These are phyloP conservation scores for Melanchra persicariae DNA, from an alignment of 2,888 invertebrate species.

Conservation along the genomic window DNA sequence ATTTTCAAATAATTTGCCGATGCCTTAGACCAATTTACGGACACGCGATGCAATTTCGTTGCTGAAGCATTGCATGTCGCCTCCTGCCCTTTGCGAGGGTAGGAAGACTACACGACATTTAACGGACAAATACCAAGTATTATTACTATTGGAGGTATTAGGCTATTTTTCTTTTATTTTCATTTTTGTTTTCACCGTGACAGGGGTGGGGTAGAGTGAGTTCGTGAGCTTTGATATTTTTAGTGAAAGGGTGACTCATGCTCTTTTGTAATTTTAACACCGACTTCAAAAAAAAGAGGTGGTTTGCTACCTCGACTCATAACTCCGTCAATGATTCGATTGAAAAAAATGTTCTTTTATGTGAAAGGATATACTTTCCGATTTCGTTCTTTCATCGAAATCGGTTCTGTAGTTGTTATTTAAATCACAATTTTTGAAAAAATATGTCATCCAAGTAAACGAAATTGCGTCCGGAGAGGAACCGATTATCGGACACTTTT, in stretches of 20 bases:
- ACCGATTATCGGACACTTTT: no score
- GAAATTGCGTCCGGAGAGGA: no score
- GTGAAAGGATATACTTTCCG: no score
- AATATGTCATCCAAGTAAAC: no score
- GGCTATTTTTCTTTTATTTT: conserved; percentile 56
- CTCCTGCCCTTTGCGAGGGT: conserved; percentile 75
- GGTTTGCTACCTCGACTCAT: no score
- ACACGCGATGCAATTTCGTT: conserved; percentile 80
- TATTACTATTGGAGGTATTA: conserved; percentile 67
- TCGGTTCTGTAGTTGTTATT: no score
- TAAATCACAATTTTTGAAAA: no score
- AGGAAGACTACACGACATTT: conserved; percentile 73
- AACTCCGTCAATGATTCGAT: no score
- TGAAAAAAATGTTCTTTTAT: no score
- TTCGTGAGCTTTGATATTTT: conserved; percentile 3
- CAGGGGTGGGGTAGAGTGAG: conserved; percentile 1
- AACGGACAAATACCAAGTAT: conserved; percentile 76
- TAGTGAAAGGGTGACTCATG: background rate
- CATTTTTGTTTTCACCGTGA: conserved; percentile 38
- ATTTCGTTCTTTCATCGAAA: no score
- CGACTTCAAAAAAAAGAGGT: no score
- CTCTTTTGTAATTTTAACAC: background rate
- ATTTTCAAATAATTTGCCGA: conserved; percentile 79
- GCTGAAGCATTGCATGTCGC: conserved; percentile 73
- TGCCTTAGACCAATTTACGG: conserved; percentile 76